phyloP scores from a whole-genome alignment of 2,888 invertebrate species.

The Alitta virens region DNA sequence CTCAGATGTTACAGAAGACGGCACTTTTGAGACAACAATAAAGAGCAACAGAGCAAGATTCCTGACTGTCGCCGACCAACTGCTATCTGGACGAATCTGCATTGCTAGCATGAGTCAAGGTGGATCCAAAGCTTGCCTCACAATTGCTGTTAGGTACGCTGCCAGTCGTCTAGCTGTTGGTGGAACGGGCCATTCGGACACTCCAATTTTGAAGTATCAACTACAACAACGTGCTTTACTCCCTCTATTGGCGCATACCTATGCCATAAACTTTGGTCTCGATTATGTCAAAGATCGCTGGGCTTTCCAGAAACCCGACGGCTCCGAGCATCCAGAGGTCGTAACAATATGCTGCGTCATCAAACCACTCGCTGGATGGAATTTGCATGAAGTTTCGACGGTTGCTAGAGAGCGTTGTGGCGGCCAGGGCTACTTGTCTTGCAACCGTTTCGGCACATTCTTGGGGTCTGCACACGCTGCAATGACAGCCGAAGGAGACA shows the following conservation, averaged over 20 bases:
- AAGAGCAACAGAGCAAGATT: constrained; percentile 27
- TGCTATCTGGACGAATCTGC: constrained; percentile 30
- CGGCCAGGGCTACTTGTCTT: constrained; percentile 31
- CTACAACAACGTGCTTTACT: constrained; percentile 30
- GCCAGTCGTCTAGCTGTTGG: constrained; percentile 32
- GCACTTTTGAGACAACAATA: constrained; percentile 25
- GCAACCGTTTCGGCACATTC: constrained; percentile 28
- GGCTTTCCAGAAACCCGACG: constrained; percentile 20
- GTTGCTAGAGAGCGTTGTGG: constrained; percentile 30
- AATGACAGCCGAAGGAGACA: constrained; percentile 33
- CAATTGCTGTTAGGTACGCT: constrained; percentile 30
- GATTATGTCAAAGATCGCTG: constrained; percentile 28
- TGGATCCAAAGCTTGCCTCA: constrained; percentile 26
- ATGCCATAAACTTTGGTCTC: constrained; percentile 30
- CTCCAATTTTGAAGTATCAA: constrained; percentile 30
- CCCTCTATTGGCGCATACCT: constrained; percentile 30
- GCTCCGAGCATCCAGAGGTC: constrained; percentile 28
- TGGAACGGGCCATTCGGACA: constrained; percentile 30
- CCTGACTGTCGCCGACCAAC: constrained; percentile 31
- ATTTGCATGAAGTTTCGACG: constrained; percentile 26
- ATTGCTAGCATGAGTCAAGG: constrained; percentile 30
- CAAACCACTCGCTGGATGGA: constrained; percentile 29
- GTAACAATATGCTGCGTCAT: constrained; percentile 33
- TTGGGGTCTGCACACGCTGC: constrained; percentile 29
- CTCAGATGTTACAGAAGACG: constrained; percentile 25